Evolutionary conservation across 2,797 vertebrate species (phyloP), one percentile per base, ranked within the genome.

Genomic region (Smutsia gigantea): DNA sequence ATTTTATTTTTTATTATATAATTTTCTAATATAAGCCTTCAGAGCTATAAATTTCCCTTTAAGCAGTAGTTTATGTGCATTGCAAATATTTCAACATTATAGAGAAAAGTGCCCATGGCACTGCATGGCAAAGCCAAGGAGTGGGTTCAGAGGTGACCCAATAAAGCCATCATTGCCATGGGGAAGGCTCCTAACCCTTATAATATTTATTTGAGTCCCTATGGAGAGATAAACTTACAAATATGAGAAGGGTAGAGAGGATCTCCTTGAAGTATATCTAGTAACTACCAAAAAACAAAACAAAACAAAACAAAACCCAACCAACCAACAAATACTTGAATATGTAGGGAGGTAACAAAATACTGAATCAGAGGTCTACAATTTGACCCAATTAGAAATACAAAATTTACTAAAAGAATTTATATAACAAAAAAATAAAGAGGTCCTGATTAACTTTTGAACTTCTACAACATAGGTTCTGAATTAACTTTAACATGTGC

Each of bases 331-430:
- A 55, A n/a, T 53, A 55, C 29, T 75, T 77, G 23, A 0, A 18
- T 69, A 63, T 29, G 69, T 29, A 39, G 7, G 72, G 23, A 69
- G 37, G 66, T 94, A 69, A 77, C 37, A 85, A 51, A 90, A 34
- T 82, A 66, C 25, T 46, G 63, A 84, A 74, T 88, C 57, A 79
- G 25, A 69, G 21, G 53, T 74, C 21, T 9, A 69, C n/a, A 92
- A 0, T 83, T 88, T 75, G 78, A 15, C 57, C 31, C 72, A 51
- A 17, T 25, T 96, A 55, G 17, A 96, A 94, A 88, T 59, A 12
- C 53, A 71, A 29, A 89, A 68, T 93, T 84, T 90, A 42, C 29
- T 75, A 27, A 83, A 68, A 74, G 42, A 93, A 87, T 90, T 86
- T 90, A 10, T 71, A 53, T 59, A 94, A 83, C 7, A 27, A 74